These are phyloP conservation scores for Nycticebus coucang DNA, from an alignment of 2,113 vertebrate species.

Conservation along the genomic window DNA sequence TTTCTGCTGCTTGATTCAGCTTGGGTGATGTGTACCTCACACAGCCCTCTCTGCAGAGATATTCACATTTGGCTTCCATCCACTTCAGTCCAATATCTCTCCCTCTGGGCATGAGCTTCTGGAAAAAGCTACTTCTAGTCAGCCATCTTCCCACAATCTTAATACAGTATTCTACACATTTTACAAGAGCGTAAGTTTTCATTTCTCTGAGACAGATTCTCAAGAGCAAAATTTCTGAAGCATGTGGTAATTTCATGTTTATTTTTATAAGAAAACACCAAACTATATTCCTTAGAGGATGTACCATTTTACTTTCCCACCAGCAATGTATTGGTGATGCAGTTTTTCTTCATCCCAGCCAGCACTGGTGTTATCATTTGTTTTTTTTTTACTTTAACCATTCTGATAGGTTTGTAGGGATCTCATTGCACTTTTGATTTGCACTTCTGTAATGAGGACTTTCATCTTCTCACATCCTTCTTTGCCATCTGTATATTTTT, in stretches of 20 bases:
- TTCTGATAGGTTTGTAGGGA: background rate
- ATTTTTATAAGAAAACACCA: background rate
- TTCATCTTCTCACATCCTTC: background rate
- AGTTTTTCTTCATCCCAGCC: background rate
- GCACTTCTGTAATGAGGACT: background rate
- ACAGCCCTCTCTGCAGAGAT: too few species aligned
- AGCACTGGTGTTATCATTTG: background rate
- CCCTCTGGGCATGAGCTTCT: too few species aligned
- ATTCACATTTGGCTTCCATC: too few species aligned
- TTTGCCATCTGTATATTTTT: background rate
- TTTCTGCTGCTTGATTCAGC: too few species aligned
- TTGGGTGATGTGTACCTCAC: too few species aligned
- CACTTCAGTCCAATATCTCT: too few species aligned
- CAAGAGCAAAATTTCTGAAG: background rate
- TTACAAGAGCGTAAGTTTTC: background rate
- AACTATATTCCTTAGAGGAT: background rate
- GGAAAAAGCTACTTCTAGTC: too few species aligned
- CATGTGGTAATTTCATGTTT: background rate
- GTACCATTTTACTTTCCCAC: background rate
- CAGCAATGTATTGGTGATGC: background rate
- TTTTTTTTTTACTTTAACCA: background rate
- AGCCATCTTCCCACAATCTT: too few species aligned
- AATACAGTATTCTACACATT: too few species aligned
- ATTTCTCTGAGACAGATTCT: background rate
- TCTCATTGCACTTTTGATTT: background rate